Evolutionary conservation across 2,113 vertebrate species (phyloP).

Genomic region (Anguilla japonica): DNA sequence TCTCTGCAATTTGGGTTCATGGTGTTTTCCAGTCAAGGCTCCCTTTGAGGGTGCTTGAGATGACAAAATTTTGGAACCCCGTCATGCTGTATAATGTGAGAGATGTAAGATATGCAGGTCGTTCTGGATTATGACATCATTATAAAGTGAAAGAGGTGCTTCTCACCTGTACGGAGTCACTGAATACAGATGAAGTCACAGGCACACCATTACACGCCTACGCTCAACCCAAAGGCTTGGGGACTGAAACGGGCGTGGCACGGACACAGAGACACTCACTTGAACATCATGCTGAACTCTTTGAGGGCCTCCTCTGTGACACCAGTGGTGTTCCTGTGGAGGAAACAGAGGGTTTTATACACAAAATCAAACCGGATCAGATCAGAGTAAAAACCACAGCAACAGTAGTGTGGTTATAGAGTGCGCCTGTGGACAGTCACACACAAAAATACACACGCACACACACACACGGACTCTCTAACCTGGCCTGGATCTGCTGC

Average conservation of each 20-base stretch:
- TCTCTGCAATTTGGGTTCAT: no score
- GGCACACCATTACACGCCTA: neutral
- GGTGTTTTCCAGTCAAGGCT: no score
- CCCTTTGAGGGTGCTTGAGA: no score
- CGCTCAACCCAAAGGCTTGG: neutral
- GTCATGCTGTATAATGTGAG: no score
- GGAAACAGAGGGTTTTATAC: neutral
- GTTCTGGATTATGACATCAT: no score
- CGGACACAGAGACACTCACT: conserved; percentile 75
- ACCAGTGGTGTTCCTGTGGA: conserved; percentile 90
- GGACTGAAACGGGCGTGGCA: neutral
- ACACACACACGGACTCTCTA: neutral
- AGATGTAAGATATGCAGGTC: no score
- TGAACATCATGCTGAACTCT: conserved; percentile 99
- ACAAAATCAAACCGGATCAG: neutral
- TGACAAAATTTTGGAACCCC: no score
- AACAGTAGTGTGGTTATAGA: neutral
- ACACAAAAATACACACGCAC: neutral
- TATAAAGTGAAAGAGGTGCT: no score
- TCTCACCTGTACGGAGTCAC: no score
- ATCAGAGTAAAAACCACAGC: neutral
- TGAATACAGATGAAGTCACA: neutral
- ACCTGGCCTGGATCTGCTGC: conserved; percentile 98
- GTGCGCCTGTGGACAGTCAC: no score
- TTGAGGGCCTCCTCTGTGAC: conserved; percentile 97